A percentile compares a stretch with the other conserved stretches of the same genome.
phyloP scores from a whole-genome alignment of 2,113 vertebrate genomes.

The Psammodynastes pulverulentus region DNA sequence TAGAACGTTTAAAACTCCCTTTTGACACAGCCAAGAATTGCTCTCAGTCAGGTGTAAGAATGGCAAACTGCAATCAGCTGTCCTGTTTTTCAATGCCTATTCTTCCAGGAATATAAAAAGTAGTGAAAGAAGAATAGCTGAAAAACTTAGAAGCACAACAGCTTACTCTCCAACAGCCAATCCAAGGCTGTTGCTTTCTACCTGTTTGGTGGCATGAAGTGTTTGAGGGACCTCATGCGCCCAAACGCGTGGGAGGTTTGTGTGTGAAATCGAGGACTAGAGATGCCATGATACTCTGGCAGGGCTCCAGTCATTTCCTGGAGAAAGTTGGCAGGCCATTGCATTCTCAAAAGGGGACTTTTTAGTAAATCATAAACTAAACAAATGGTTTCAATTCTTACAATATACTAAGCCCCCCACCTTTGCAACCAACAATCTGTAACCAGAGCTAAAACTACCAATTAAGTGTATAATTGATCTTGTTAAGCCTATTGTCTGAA shows the following conservation, averaged over 20 bases:
- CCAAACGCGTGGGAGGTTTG: no score
- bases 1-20: not conserved
- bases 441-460: not conserved
- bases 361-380: not conserved
- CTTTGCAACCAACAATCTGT: not conserved
- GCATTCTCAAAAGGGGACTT: not conserved
- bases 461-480: not conserved
- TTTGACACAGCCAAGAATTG: not conserved
- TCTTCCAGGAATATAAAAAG: not conserved
- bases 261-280: not conserved
- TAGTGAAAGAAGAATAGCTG: not conserved
- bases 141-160: not conserved
- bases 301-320: not conserved
- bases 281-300: not conserved
- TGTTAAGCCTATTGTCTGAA: not conserved
- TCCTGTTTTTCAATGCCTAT: not conserved
- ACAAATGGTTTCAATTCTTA: not conserved
- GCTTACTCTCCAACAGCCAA: not conserved
- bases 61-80: not conserved
- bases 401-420: not conserved
- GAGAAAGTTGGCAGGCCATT: not conserved
- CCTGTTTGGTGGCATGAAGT: no score
- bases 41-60: not conserved
- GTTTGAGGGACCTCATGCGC: no score
- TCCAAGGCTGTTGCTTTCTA: not conserved